Evolutionary conservation across 2,888 invertebrate genomes (phyloP).

Genomic region (Pristionchus arcanus): DNA sequence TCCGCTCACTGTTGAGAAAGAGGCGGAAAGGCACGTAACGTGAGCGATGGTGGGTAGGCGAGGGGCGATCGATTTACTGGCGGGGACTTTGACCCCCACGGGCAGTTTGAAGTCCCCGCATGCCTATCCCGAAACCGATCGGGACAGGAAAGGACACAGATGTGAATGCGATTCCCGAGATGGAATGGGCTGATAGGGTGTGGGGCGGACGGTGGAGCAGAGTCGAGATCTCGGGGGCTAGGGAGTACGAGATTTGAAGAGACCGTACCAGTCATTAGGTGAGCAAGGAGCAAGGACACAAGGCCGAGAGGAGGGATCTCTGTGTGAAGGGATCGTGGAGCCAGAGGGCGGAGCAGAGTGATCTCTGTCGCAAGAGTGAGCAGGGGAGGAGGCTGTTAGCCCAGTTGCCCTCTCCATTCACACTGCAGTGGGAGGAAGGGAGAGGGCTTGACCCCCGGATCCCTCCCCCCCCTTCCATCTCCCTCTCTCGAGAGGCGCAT

Average conservation of each 20-base stretch:
- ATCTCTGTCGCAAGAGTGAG: background rate
- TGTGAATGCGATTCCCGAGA: background rate
- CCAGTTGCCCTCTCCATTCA: background rate
- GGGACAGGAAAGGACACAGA: too few relatives aligned
- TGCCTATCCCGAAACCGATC: too few relatives aligned
- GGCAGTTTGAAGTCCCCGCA: background rate
- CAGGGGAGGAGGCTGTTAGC: slow-evolving; percentile 4
- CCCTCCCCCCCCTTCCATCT: background rate
- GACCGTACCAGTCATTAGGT: background rate
- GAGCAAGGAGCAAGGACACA: background rate
- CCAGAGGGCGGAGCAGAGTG: background rate
- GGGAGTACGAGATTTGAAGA: background rate
- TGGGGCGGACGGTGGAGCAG: background rate
- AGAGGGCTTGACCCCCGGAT: background rate
- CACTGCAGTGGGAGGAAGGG: background rate
- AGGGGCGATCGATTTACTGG: background rate
- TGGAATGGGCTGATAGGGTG: background rate
- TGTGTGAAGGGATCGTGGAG: background rate
- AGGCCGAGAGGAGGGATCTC: background rate
- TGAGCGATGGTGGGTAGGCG: background rate
- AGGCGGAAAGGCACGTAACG: background rate
- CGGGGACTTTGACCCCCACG: background rate
- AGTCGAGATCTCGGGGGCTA: background rate
- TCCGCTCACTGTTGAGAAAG: background rate
- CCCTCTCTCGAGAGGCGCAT: background rate